These are phyloP conservation scores for Achatina immaculata DNA, from an alignment of 1,140 invertebrate genomes.

Conservation along the genomic window DNA sequence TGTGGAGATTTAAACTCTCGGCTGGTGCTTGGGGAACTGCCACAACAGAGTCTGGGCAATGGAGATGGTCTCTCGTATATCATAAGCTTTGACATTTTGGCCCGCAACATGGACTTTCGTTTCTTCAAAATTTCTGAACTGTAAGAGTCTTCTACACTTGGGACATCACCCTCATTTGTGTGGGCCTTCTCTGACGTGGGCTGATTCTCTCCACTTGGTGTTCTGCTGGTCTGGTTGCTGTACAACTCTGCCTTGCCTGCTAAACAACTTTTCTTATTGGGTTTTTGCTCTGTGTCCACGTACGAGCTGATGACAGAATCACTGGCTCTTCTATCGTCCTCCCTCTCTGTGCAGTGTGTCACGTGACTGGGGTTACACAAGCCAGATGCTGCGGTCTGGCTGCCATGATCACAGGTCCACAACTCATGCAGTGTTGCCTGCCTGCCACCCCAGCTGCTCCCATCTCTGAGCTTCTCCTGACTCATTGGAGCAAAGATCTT, in stretches of 20 bases:
- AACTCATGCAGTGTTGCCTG: constrained; percentile 15
- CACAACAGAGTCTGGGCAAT: constrained; percentile 42
- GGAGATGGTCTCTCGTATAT: constrained; percentile 42
- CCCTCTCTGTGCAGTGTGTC: too few relatives aligned
- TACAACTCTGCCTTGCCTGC: background rate
- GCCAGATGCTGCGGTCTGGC: too few relatives aligned
- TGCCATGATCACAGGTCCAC: constrained; percentile 1
- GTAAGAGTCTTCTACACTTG: background rate
- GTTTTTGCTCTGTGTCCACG: background rate
- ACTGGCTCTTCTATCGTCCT: too few relatives aligned
- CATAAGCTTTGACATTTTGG: constrained; percentile 45
- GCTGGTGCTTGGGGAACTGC: constrained; percentile 34
- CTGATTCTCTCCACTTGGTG: background rate
- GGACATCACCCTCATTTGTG: too few relatives aligned
- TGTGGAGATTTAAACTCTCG: constrained; percentile 47
- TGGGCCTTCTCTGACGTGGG: background rate
- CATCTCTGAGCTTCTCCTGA: background rate
- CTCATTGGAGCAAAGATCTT: constrained; percentile 38
- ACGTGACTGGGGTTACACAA: too few relatives aligned
- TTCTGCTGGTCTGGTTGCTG: background rate
- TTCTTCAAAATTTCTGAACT: constrained; percentile 6
- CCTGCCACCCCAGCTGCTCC: background rate
- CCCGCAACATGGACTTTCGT: constrained; percentile 24
- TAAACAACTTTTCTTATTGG: background rate
- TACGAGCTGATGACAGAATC: too few relatives aligned